These are phyloP conservation scores for Drosophila longiperda DNA, from an alignment of 2,888 invertebrate genomes.

Conservation along the genomic window DNA sequence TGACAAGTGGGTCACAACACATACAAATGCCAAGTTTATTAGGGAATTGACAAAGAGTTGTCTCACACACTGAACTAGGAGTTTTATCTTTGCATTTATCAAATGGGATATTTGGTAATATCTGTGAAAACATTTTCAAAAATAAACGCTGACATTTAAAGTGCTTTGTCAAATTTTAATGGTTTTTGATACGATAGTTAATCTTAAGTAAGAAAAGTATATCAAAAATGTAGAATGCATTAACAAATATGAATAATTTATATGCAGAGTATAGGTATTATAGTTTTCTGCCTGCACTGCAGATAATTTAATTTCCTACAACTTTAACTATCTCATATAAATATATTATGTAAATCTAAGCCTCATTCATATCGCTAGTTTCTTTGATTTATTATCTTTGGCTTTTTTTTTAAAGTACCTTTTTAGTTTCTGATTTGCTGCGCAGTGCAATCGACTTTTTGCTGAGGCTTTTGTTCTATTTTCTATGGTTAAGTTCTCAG, in stretches of 20 bases:
- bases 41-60: neutral
- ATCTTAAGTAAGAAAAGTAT: neutral
- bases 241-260: too few species aligned
- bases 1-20: slow-evolving; percentile 19
- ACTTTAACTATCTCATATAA: neutral
- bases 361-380: neutral
- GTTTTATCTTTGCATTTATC: neutral
- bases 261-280: neutral
- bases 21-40: neutral
- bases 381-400: neutral
- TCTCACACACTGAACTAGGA: neutral
- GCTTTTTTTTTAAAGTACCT: neutral
- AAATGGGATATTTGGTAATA: neutral
- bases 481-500: slow-evolving; percentile 65
- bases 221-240: neutral
- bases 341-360: neutral
- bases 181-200: neutral
- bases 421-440: slow-evolving; percentile 25
- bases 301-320: neutral
- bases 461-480: slow-evolving; percentile 74
- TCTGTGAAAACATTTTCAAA: neutral
- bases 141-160: neutral
- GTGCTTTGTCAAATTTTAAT: neutral
- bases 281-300: neutral
- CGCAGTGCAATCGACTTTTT: slow-evolving; percentile 63